Evolutionary conservation across 2,113 vertebrate species (phyloP).

Genomic region (Neolamprologus longior): DNA sequence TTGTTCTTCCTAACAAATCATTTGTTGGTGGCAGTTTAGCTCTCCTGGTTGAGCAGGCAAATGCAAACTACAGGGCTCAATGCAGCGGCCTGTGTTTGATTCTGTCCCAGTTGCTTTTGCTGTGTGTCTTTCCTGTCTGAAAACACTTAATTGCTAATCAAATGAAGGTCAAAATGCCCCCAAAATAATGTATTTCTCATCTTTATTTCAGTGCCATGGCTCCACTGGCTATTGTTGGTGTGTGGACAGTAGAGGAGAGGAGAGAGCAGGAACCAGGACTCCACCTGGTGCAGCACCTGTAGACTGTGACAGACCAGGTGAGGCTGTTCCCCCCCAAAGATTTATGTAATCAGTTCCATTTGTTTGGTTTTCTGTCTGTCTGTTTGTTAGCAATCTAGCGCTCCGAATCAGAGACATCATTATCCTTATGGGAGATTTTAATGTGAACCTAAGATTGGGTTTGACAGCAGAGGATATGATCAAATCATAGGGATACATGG

Average conservation of each 20-base stretch:
- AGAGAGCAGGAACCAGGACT: slow-evolving; percentile 73
- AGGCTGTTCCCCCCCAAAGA: neutral
- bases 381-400: neutral
- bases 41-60: neutral
- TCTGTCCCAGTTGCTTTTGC: neutral
- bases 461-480: neutral
- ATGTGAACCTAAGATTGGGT: neutral
- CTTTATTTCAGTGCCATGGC: slow-evolving; percentile 69
- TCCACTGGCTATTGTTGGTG: slow-evolving; percentile 84
- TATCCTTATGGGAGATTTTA: neutral
- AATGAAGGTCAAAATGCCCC: neutral
- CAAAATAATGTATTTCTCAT: neutral
- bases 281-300: slow-evolving; percentile 45
- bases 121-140: neutral
- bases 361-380: neutral
- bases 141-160: neutral
- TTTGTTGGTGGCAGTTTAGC: neutral
- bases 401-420: neutral
- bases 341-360: neutral
- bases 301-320: slow-evolving; percentile 72
- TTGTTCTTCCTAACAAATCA: too few species aligned
- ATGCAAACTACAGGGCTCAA: neutral
- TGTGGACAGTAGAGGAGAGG: slow-evolving; percentile 70
- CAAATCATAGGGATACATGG: neutral
- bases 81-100: neutral